Conservation (phyloP, 2,797 vertebrate species). For the Pipistrellus pygmaeus region DNA sequence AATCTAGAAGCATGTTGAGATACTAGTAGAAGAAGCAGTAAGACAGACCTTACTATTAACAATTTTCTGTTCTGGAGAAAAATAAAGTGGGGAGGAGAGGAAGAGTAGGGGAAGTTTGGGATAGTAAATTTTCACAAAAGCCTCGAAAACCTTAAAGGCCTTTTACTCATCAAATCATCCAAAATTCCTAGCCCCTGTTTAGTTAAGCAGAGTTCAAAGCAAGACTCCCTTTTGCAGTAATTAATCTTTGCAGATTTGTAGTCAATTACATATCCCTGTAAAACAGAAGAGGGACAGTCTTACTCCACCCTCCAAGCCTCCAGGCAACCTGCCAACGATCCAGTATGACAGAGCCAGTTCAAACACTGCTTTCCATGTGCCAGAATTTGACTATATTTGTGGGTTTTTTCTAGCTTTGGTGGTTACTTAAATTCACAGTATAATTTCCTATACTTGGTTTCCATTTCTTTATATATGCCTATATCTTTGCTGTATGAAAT, state of each 20-base stretch:
- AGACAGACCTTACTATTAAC: slow-evolving; percentile 33
- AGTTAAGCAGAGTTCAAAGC: slow-evolving; percentile 62
- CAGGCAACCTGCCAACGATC: slow-evolving; percentile 55
- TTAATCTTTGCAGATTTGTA: slow-evolving; percentile 73
- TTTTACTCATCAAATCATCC: slow-evolving; percentile 49
- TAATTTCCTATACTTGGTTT: slow-evolving; percentile 60
- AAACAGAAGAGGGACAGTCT: slow-evolving; percentile 11
- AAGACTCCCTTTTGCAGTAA: slow-evolving; percentile 59
- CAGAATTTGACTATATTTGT: not conserved
- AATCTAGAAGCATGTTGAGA: not conserved
- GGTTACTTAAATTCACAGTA: slow-evolving; percentile 56
- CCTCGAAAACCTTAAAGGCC: slow-evolving; percentile 56
- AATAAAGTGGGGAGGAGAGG: slow-evolving; percentile 10
- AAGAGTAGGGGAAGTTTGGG: not conserved
- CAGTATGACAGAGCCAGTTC: slow-evolving; percentile 7
- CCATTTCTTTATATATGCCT: slow-evolving; percentile 36
- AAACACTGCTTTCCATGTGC: not conserved
- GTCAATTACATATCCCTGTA: slow-evolving; percentile 58
- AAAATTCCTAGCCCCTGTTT: slow-evolving; percentile 41
- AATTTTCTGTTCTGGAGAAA: slow-evolving; percentile 53
- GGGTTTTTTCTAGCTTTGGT: slow-evolving; percentile 57
- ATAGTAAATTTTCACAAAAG: slow-evolving; percentile 58
- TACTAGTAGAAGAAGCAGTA: slow-evolving; percentile 24
- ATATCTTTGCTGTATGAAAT: slow-evolving; percentile 43
- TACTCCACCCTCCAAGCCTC: slow-evolving; percentile 35